Conservation (phyloP, 2,797 vertebrate species). For the Lutjanus campechanus region DNA sequence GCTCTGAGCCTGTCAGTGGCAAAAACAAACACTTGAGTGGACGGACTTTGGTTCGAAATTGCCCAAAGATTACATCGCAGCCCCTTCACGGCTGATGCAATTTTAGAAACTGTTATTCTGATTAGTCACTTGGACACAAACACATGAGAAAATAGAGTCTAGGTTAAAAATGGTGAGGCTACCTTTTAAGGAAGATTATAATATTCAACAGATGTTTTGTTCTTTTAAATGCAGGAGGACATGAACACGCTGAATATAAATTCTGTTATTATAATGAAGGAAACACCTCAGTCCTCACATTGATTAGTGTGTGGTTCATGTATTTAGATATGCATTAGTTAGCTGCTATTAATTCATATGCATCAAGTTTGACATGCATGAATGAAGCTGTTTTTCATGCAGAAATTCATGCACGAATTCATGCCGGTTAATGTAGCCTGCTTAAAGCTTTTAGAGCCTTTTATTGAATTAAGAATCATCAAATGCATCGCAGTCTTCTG, state of each 20-base stretch:
- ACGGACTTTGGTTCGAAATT: too few species aligned
- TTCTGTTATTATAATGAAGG: neutral
- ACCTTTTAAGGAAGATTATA: neutral
- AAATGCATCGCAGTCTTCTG: neutral
- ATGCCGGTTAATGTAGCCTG: neutral
- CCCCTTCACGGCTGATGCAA: too few species aligned
- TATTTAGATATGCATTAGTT: neutral
- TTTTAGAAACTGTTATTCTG: too few species aligned
- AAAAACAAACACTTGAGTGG: too few species aligned
- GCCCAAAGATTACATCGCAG: too few species aligned
- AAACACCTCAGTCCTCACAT: neutral
- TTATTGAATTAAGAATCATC: neutral
- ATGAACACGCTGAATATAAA: neutral
- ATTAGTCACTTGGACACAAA: too few species aligned
- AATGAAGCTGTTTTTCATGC: neutral
- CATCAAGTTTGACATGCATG: neutral
- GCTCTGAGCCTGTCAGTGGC: too few species aligned
- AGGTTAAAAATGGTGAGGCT: too few species aligned
- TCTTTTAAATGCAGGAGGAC: neutral
- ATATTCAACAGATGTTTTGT: neutral
- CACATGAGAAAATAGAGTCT: too few species aligned
- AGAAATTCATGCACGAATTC: neutral
- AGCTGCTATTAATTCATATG: neutral
- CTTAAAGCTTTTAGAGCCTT: neutral
- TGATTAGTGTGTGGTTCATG: neutral